Evolutionary conservation across 2,113 vertebrate genomes (phyloP).

Genomic region (Pheucticus melanocephalus): DNA sequence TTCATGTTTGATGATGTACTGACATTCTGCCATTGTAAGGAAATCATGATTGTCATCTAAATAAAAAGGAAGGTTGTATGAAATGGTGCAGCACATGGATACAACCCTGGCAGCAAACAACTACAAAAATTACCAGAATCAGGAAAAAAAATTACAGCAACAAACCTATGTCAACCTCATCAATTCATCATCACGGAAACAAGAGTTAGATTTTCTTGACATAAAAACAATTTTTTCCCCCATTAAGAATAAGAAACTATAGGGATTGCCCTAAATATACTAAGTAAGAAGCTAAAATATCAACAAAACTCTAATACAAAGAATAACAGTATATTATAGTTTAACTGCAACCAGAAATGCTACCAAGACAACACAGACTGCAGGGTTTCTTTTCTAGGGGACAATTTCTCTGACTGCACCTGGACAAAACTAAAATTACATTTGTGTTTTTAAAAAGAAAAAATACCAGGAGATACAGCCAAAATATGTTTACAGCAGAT

Average conservation of each 20-base stretch:
- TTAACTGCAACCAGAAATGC: background rate
- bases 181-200: background rate
- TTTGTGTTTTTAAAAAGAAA: background rate
- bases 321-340: background rate
- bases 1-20: slow-evolving; percentile 95
- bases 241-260: background rate
- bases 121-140: background rate
- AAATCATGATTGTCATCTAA: slow-evolving; percentile 88
- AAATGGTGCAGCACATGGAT: background rate
- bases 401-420: background rate
- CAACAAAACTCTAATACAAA: background rate
- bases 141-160: background rate
- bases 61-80: slow-evolving; percentile 17
- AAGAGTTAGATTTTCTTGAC: background rate
- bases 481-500: background rate
- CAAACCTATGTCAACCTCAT: background rate
- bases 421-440: background rate
- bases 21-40: slow-evolving; percentile 91
- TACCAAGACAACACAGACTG: background rate
- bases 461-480: background rate
- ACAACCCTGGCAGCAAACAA: background rate
- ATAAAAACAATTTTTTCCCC: background rate
- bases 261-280: background rate
- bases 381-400: background rate
- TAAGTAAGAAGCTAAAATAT: background rate